Evolutionary conservation across 2,888 invertebrate genomes (phyloP).

Genomic region (Trissoscelio sp.): DNA sequence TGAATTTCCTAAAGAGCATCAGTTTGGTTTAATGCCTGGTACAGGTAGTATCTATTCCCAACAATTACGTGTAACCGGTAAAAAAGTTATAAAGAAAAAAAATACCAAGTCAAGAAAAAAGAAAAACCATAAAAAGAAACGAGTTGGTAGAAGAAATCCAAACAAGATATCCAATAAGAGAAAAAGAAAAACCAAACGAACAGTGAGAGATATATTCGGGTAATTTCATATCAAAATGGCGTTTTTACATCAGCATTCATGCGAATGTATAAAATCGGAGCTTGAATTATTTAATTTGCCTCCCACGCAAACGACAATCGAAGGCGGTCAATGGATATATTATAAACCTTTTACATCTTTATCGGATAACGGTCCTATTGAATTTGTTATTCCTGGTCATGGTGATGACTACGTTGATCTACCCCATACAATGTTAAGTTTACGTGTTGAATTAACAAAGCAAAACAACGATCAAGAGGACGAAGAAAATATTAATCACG

Average conservation of each 20-base stretch:
- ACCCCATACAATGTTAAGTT: slow-evolving; percentile 70
- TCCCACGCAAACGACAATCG: slow-evolving; percentile 71
- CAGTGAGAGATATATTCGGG: neutral
- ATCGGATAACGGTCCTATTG: slow-evolving; percentile 70
- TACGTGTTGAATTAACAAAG: slow-evolving; percentile 40
- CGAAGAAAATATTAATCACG: neutral
- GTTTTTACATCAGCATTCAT: slow-evolving; percentile 12
- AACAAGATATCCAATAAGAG: neutral
- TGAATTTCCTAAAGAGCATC: neutral
- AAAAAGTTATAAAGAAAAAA: neutral
- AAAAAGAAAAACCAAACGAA: slow-evolving; percentile 2
- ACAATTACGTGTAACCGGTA: no score
- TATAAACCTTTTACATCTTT: slow-evolving; percentile 72
- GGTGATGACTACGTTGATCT: slow-evolving; percentile 72
- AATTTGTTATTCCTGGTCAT: slow-evolving; percentile 71
- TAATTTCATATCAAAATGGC: slow-evolving; percentile 9
- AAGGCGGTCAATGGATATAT: slow-evolving; percentile 67
- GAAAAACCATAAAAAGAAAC: neutral
- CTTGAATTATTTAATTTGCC: slow-evolving; percentile 72
- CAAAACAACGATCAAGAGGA: neutral
- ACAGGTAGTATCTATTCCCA: neutral
- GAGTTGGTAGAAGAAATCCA: no score
- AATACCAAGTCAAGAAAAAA: slow-evolving; percentile 10
- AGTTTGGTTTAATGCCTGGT: neutral
- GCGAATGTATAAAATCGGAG: slow-evolving; percentile 25